Base-by-base conservation (phyloP, 2,113 vertebrate species). In the Pandion haliaetus region DNA sequence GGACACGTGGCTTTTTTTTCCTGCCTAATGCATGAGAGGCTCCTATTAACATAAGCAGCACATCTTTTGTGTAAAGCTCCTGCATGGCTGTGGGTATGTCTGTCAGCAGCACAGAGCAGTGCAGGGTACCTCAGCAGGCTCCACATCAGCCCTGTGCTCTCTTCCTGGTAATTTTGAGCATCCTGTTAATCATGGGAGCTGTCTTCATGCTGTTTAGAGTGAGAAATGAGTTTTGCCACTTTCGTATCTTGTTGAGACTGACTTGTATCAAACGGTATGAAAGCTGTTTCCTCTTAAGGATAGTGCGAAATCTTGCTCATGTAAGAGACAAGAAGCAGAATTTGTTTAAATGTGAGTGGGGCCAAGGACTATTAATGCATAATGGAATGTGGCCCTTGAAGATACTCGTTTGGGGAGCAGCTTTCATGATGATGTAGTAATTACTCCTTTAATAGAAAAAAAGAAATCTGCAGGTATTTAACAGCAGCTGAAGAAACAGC, bases 401-500 rank as follows among this genome's bases (percentile, higher is more conserved):
- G 6, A 11, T 19, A 21, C 26, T 81, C 1, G 1, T 81, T 85
- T 82, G 58, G 78, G 78, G 71, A 93, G 54, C 74, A 69, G 78
- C 36, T 83, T 95, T 92, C 2, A 0, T 63, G 47, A 26, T 76
- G 82, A 78, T 59, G 44, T 31, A 47, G 82, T 90, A 92, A 94
- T 92, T 92, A 76, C 23, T 88, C 17, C 14, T 93, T 21, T 95
- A 72, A 82, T 57, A 72, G 79, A 3, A n/a, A 49, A 62, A 72
- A 71, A 59, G 28, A 50, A 47, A 55, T 55, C 50, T 1, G 1
- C 49, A 57, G 50, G n/a, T 76, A 49, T 86, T 93, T 88, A 80
- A 47, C n/a, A 90, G 32, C 58, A 92, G 66, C 62, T 94, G 86
- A 79, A 88, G 87, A 92, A 84, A 63, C 32, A 90, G 38, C 78